Evolutionary conservation across 2,888 invertebrate genomes (phyloP).

Genomic region (Limnephilus auricula): DNA sequence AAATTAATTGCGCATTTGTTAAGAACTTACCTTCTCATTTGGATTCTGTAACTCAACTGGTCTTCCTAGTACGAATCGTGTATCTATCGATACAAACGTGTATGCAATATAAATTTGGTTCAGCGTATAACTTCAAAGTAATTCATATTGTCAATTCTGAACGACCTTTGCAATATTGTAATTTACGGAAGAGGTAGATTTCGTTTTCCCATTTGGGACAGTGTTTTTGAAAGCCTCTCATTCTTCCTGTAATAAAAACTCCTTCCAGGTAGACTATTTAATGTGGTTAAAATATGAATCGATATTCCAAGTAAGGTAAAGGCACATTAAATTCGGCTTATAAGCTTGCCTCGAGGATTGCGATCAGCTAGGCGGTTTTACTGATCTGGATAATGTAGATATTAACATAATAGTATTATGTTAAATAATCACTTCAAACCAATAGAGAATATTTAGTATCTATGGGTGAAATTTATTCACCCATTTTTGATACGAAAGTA

Average conservation of each 20-base stretch:
- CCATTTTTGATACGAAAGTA: not conserved
- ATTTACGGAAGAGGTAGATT: not conserved
- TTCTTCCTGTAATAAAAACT: not conserved
- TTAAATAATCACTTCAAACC: not conserved
- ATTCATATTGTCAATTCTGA: not conserved
- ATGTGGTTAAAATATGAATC: not conserved
- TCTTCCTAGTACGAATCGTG: not conserved
- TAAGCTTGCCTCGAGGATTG: not conserved
- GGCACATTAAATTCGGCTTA: not conserved
- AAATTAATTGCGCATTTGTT: not conserved
- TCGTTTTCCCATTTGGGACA: not conserved
- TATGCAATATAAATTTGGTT: not conserved
- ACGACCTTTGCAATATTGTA: not conserved
- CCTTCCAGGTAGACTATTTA: not conserved
- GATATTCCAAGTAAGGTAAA: not conserved
- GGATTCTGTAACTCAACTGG: too few relatives aligned
- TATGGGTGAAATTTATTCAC: not conserved
- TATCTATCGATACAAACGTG: not conserved
- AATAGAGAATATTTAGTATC: not conserved
- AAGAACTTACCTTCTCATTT: too few relatives aligned
- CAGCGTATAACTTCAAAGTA: not conserved
- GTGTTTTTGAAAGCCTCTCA: not conserved
- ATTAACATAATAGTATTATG: constrained; percentile 2
- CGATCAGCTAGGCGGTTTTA: not conserved
- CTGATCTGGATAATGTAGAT: not conserved